Base-by-base conservation (phyloP, 23 tunicate species). In the Botrylloides violaceus region DNA sequence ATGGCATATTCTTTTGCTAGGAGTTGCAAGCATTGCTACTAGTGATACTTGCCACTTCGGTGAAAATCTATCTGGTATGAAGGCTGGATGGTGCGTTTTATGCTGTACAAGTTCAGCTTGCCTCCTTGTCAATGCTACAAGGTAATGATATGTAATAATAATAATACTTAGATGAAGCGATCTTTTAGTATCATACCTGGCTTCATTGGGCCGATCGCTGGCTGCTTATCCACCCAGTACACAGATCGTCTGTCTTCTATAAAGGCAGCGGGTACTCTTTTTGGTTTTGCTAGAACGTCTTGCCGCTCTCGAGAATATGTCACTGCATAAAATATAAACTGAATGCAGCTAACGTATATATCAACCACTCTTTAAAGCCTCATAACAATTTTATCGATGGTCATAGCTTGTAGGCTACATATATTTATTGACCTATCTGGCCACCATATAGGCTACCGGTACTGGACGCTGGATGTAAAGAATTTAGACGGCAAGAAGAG, bases 181-280 rank as follows among this genome's bases (percentile, higher is more conserved):
- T n/a, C n/a, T n/a, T n/a, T n/a, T n/a, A 1, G 21, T 25, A 0
- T 29, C 65, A 60, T 65, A 88, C 96, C 79, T 64, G 77, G 81
- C 23, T 34, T 35, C 27, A 83, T 88, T 31, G 96, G 87, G 22
- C 87, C 79, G 20, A 23, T 49, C 0, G 80, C 83, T 4, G 96
- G 96, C 3, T 32, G 20, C 64, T 77, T 81, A 49, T 88, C 96
- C 34, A 88, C 96, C 96, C 96, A 88, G 72, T 88, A 88, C 18
- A 88, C 96, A 2, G 96, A 88, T 81, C 96, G 71, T 73, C 96
- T 63, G 33, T 88, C 96, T 38, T 77, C 80, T 2, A 77, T 49
- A 77, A 77, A 81, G 0, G 80, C 84, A 2, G 66, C 58, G 15
- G 83, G 80, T 20, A 58, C 58, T 28, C 32, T 50, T 60, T 81